Conservation (phyloP, 2,888 invertebrate genomes). For the Sceliomorpha sp. region DNA sequence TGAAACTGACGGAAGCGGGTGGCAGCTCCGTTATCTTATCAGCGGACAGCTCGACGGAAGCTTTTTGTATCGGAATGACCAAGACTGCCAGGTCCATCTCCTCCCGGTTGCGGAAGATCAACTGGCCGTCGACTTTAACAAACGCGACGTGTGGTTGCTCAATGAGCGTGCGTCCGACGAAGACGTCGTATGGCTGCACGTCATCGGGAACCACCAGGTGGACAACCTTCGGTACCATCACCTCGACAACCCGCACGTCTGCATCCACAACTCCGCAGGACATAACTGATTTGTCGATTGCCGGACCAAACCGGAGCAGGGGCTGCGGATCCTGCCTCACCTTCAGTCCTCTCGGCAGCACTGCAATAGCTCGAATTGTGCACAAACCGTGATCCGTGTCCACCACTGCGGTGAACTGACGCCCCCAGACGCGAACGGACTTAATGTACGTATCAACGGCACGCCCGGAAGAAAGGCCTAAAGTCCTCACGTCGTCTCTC, state of each 20-base stretch:
- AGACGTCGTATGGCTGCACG: slow-evolving; percentile 15
- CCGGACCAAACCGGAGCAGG: too few relatives aligned
- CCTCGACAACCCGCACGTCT: neutral
- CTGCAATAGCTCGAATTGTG: too few relatives aligned
- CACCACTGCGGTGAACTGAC: too few relatives aligned
- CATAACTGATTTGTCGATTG: neutral
- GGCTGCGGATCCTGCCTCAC: slow-evolving; percentile 5
- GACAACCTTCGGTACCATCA: neutral
- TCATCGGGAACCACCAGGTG: slow-evolving; percentile 11
- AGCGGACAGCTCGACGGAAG: neutral
- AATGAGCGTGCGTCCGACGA: slow-evolving; percentile 5
- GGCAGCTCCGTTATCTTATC: neutral
- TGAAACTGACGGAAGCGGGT: neutral
- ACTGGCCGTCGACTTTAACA: slow-evolving; percentile 14
- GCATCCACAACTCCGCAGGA: too few relatives aligned
- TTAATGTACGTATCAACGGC: too few relatives aligned
- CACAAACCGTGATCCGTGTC: too few relatives aligned
- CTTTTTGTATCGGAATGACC: neutral
- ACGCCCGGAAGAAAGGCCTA: too few relatives aligned
- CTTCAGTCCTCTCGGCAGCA: too few relatives aligned
- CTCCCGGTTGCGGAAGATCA: slow-evolving; percentile 4
- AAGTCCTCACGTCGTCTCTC: too few relatives aligned
- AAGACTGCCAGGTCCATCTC: slow-evolving; percentile 10
- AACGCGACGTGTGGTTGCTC: slow-evolving; percentile 13
- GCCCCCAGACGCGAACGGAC: too few relatives aligned